Evolutionary conservation across 2,113 vertebrate genomes (phyloP).

Genomic region (Cheirogaleus medius): DNA sequence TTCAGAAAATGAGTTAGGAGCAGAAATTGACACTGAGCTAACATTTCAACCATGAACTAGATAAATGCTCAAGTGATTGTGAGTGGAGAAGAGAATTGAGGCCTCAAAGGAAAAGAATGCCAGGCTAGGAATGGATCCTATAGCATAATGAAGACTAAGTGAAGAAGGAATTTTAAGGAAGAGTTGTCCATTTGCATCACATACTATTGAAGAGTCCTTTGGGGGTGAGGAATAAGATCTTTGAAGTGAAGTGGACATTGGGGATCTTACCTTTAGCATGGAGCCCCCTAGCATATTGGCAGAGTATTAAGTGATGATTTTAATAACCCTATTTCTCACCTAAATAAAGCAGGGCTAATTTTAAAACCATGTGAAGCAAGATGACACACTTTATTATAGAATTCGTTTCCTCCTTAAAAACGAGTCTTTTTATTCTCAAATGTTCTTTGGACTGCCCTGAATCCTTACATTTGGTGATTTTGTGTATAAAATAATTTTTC

Average conservation of each 20-base stretch:
- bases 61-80: neutral
- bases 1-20: constrained; percentile 12
- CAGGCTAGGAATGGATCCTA: neutral
- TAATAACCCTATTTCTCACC: constrained; percentile 33
- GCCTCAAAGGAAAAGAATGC: neutral
- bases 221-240: neutral
- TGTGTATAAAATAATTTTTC: constrained; percentile 46
- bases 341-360: neutral
- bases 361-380: constrained; percentile 33
- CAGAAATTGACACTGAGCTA: neutral
- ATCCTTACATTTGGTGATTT: constrained; percentile 48
- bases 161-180: constrained; percentile 12
- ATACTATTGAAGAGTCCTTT: neutral
- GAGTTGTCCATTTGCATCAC: neutral
- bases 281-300: neutral
- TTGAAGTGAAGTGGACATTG: constrained; percentile 19
- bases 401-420: constrained; percentile 39
- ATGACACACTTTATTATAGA: neutral
- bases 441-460: neutral
- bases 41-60: neutral
- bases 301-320: neutral
- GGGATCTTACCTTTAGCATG: neutral
- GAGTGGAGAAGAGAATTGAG: constrained; percentile 22
- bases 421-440: neutral
- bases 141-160: neutral